Conservation (phyloP, 2,888 invertebrate species). For the Yponomeuta plumbellus region DNA sequence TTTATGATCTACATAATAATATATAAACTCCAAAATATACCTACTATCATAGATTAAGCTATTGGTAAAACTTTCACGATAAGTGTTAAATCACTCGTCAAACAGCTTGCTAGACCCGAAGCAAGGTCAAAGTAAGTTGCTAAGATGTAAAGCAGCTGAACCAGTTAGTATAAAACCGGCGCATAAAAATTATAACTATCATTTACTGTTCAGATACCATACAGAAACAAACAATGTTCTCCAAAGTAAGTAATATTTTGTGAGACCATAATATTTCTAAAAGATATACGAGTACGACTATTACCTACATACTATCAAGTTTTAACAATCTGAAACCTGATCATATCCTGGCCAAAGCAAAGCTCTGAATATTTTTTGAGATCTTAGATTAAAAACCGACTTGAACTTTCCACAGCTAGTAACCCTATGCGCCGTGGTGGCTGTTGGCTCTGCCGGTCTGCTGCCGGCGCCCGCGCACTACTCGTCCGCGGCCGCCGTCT, state of each 20-base stretch:
- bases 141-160: slow-evolving; percentile 23
- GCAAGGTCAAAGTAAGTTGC: slow-evolving; percentile 29
- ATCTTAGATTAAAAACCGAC: neutral
- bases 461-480: slow-evolving; percentile 32
- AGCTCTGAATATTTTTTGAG: too few relatives aligned
- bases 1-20: too few relatives aligned
- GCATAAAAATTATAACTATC: slow-evolving; percentile 27
- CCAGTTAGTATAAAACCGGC: slow-evolving; percentile 42
- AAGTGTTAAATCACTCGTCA: neutral
- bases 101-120: slow-evolving; percentile 24
- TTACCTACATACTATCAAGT: too few relatives aligned
- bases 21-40: too few relatives aligned
- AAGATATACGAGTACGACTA: too few relatives aligned
- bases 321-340: too few relatives aligned
- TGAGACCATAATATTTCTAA: too few relatives aligned
- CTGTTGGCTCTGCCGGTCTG: slow-evolving; percentile 20
- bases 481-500: slow-evolving; percentile 27
- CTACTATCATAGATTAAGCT: too few relatives aligned
- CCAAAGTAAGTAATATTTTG: slow-evolving; percentile 37
- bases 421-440: slow-evolving; percentile 19
- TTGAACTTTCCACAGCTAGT: slow-evolving; percentile 14
- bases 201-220: slow-evolving; percentile 32
- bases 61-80: neutral
- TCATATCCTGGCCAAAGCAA: too few relatives aligned
- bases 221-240: slow-evolving; percentile 36